Evolutionary conservation across 2,113 vertebrate genomes (phyloP).

Genomic region (Hemiprocne comata): DNA sequence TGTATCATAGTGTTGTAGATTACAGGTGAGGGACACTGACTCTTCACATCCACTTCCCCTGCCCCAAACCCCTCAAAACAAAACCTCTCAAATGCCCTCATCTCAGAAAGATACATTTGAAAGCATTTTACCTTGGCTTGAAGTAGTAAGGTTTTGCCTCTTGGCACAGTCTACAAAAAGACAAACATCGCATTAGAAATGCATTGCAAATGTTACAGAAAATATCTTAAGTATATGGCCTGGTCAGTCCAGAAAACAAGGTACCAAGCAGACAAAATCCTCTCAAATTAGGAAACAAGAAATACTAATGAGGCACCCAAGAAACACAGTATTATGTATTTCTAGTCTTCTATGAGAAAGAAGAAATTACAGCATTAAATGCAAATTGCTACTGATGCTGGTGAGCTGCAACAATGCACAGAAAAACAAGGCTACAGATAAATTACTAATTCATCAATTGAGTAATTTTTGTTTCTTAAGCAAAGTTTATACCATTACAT

Average conservation of each 20-base stretch:
- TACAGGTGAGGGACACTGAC: background rate
- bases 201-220: background rate
- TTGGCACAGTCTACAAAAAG: slow-evolving; percentile 86
- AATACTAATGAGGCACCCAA: background rate
- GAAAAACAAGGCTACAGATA: background rate
- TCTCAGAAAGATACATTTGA: background rate
- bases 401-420: background rate
- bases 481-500: background rate
- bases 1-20: background rate
- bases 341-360: background rate
- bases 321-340: background rate
- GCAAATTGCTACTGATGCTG: background rate
- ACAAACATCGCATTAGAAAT: background rate
- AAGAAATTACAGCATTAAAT: background rate
- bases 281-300: background rate
- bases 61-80: background rate
- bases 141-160: slow-evolving; percentile 92
- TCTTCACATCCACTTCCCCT: background rate
- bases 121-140: slow-evolving; percentile 91
- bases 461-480: background rate
- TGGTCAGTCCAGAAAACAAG: background rate
- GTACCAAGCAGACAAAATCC: background rate
- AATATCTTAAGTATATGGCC: background rate
- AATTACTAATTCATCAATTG: background rate
- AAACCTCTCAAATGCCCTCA: background rate